Percentiles rank a stretch among this genome's conserved stretches.
phyloP scores from a whole-genome alignment of 2,113 vertebrate species.

The Sinocyclocheilus grahami region DNA sequence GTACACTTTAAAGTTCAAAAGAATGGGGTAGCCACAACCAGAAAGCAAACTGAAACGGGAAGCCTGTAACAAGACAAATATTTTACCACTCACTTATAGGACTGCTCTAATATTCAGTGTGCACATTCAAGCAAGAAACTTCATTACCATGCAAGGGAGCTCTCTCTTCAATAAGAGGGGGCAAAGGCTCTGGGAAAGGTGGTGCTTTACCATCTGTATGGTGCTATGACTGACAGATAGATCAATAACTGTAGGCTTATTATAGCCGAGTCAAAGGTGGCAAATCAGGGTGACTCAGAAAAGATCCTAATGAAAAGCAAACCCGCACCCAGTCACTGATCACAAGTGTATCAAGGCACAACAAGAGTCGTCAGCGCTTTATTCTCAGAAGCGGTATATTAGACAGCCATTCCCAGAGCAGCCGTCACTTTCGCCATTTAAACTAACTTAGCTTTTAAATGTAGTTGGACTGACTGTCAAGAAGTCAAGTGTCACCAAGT shows the following conservation, averaged over 20 bases:
- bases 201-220: constrained; percentile 10
- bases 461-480: not conserved
- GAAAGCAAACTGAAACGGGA: not conserved
- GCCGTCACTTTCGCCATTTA: not conserved
- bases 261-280: not conserved
- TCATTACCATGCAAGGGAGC: not conserved
- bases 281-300: constrained; percentile 15
- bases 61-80: not conserved
- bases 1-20: not conserved
- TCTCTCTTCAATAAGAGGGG: not conserved
- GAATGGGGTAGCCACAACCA: not conserved
- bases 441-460: not conserved
- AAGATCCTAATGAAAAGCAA: constrained; percentile 11
- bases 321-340: not conserved
- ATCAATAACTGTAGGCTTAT: constrained; percentile 7
- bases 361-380: not conserved
- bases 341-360: not conserved
- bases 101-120: not conserved
- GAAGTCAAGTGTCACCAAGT: not conserved
- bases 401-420: not conserved
- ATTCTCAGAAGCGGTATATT: not conserved
- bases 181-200: not conserved
- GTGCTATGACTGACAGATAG: not conserved
- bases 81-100: too few relatives aligned
- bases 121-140: not conserved